These are phyloP conservation scores for Vidua chalybeata DNA, from an alignment of 2,113 vertebrate species.

Conservation along the genomic window DNA sequence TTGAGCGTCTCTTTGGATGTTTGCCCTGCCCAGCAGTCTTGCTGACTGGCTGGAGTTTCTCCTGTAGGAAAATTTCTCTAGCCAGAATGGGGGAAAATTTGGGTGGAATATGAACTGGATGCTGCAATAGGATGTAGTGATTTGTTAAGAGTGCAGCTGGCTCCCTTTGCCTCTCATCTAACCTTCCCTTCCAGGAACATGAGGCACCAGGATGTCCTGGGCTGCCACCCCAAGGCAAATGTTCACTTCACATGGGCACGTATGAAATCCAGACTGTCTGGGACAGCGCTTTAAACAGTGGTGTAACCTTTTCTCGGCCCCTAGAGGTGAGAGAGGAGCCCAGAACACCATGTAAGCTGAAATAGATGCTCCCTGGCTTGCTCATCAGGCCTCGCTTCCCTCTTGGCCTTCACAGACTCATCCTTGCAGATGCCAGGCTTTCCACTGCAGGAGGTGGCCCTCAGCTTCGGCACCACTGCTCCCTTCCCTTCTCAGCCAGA, in stretches of 20 bases:
- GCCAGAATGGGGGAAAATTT: conserved; percentile 15
- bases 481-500: not conserved
- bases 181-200: conserved; percentile 52
- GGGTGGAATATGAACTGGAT: conserved; percentile 39
- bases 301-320: not conserved
- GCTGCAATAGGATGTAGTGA: conserved; percentile 50
- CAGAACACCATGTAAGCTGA: not conserved
- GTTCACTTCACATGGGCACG: not conserved
- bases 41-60: conserved; percentile 29
- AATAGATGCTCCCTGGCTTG: conserved; percentile 7
- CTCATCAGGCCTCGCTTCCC: not conserved
- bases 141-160: conserved; percentile 27
- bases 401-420: not conserved
- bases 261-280: conserved; percentile 41
- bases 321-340: not conserved
- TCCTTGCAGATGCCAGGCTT: not conserved
- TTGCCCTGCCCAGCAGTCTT: conserved; percentile 47
- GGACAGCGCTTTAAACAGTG: not conserved
- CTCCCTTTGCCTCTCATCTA: conserved; percentile 20
- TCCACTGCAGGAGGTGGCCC: not conserved
- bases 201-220: conserved; percentile 31
- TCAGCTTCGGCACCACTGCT: not conserved
- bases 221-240: conserved; percentile 28
- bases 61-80: conserved; percentile 55
- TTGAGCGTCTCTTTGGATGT: not conserved